Conservation (phyloP, 2,797 vertebrate species). For the Premnoplex brunnescens region DNA sequence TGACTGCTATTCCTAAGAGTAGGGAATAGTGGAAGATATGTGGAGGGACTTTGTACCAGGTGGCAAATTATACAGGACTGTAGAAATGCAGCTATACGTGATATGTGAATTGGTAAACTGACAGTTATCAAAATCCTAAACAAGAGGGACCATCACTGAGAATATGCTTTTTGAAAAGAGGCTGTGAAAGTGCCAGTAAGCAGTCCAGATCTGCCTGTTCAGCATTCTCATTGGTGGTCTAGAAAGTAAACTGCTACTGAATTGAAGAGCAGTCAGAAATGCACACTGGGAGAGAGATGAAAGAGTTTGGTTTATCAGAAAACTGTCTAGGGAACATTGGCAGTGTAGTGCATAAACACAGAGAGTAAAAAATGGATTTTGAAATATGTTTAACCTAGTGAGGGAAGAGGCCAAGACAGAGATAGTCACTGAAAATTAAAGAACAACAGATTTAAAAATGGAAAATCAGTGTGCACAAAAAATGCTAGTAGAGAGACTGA, state of each 20-base stretch:
- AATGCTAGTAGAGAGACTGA: background rate
- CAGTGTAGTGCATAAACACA: background rate
- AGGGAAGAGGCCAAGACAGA: background rate
- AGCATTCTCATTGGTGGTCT: background rate
- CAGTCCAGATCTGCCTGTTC: background rate
- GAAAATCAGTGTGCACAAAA: background rate
- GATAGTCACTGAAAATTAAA: background rate
- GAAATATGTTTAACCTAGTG: background rate
- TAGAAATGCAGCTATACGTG: background rate
- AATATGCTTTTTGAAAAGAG: background rate
- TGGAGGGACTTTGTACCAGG: background rate
- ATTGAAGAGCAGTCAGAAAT: background rate
- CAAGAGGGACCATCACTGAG: background rate
- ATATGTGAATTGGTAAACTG: background rate
- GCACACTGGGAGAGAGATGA: background rate
- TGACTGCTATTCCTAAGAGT: background rate
- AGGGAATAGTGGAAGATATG: background rate
- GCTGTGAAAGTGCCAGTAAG: background rate
- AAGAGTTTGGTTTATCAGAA: background rate
- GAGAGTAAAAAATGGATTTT: background rate
- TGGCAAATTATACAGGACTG: background rate
- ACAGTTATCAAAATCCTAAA: background rate
- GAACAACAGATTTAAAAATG: background rate
- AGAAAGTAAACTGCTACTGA: background rate
- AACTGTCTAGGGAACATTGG: background rate